Evolutionary conservation across 2,888 invertebrate genomes (phyloP).

Genomic region (Dryobotodes eremita): DNA sequence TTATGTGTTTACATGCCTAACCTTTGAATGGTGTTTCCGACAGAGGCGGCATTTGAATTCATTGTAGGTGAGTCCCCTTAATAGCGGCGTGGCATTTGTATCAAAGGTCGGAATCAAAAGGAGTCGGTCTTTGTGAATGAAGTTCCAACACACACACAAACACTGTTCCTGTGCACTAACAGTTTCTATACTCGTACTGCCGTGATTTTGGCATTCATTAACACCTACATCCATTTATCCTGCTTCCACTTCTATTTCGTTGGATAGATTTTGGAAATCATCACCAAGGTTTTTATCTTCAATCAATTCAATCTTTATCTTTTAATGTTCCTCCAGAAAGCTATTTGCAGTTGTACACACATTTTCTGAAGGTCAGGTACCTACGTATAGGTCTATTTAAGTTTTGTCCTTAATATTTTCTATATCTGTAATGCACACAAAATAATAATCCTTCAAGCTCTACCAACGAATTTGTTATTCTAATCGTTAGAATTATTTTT

Average conservation of each 20-base stretch:
- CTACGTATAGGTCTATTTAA: not conserved
- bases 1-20: conserved; percentile 10
- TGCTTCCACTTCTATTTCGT: not conserved
- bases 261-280: not conserved
- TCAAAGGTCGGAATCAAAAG: conserved; percentile 64
- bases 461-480: not conserved
- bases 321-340: not conserved
- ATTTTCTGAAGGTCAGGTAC: not conserved
- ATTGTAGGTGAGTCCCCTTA: conserved; percentile 52
- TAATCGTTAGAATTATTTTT: conserved; percentile 26
- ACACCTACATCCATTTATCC: not conserved
- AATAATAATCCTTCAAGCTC: not conserved
- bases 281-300: not conserved
- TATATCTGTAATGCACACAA: not conserved
- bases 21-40: conserved; percentile 29
- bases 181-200: not conserved
- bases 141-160: conserved; percentile 14
- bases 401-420: not conserved
- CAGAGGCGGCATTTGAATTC: conserved; percentile 38
- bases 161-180: not conserved
- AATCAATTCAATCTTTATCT: not conserved
- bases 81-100: conserved; percentile 71
- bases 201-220: conserved; percentile 9
- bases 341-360: not conserved
- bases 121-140: conserved; percentile 47